Conservation (phyloP, 1,140 invertebrate species). For the Musca domestica region DNA sequence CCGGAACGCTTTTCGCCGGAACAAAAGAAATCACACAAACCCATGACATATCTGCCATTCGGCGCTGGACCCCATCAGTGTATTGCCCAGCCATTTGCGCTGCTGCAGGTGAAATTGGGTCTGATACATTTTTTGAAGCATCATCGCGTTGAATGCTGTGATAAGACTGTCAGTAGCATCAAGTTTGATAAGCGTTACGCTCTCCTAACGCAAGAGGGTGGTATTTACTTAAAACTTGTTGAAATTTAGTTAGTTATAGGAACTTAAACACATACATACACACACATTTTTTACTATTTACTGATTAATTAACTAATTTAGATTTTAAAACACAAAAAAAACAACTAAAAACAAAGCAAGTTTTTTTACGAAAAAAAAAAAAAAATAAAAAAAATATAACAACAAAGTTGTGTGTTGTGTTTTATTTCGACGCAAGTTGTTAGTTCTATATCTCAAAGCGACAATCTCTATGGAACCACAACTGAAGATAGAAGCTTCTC, state of each 20-base stretch:
- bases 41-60: slow-evolving; percentile 62
- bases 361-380: slow-evolving; percentile 1
- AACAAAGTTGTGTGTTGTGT: not conserved
- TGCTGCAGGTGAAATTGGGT: slow-evolving; percentile 56
- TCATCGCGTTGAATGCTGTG: slow-evolving; percentile 47
- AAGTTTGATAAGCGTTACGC: slow-evolving; percentile 43
- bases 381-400: not conserved
- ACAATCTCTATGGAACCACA: too few species aligned
- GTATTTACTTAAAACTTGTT: slow-evolving; percentile 47
- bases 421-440: too few species aligned
- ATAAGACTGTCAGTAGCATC: slow-evolving; percentile 42
- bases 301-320: not conserved
- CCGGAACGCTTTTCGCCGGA: slow-evolving; percentile 47
- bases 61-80: slow-evolving; percentile 64
- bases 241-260: slow-evolving; percentile 28
- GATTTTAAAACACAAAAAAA: not conserved
- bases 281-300: not conserved
- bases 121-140: slow-evolving; percentile 47
- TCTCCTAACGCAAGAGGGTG: slow-evolving; percentile 43
- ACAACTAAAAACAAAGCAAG: not conserved
- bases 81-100: slow-evolving; percentile 60
- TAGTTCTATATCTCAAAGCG: too few species aligned
- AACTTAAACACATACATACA: not conserved
- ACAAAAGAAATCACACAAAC: slow-evolving; percentile 39
- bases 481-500: too few species aligned